Conservation (phyloP, 2,888 invertebrate genomes). For the Bembecia ichneumoniformis region DNA sequence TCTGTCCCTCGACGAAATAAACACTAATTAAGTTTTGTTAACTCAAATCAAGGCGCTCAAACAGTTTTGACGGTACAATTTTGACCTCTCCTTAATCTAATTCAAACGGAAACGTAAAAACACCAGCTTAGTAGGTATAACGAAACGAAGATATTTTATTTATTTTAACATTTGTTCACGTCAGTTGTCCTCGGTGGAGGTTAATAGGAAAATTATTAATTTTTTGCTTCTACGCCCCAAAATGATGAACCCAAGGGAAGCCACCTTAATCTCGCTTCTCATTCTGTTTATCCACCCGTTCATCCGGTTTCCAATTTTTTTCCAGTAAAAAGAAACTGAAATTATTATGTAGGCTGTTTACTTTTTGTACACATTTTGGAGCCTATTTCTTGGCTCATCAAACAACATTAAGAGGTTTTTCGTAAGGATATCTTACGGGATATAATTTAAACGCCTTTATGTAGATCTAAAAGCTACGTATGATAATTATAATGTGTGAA, state of each 20-base stretch:
- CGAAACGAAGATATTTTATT: conserved; percentile 4
- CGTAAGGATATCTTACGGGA: too few species aligned
- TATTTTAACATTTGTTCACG: too few species aligned
- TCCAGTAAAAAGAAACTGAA: not conserved
- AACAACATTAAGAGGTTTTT: too few species aligned
- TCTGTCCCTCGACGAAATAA: conserved; percentile 6
- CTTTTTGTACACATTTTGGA: too few species aligned
- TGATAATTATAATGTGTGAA: too few species aligned
- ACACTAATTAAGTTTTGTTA: conserved; percentile 13
- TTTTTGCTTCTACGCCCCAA: not conserved
- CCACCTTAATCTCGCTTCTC: not conserved
- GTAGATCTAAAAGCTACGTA: too few species aligned
- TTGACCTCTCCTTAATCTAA: conserved; percentile 8
- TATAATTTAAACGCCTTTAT: too few species aligned
- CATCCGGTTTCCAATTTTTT: not conserved
- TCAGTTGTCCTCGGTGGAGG: not conserved
- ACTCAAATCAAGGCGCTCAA: conserved; percentile 4
- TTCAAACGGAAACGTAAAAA: not conserved
- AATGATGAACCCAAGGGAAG: not conserved
- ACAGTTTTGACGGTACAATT: conserved; percentile 3
- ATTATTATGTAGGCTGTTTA: too few species aligned
- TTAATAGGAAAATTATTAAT: not conserved
- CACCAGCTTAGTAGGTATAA: conserved; percentile 15
- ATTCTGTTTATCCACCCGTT: not conserved
- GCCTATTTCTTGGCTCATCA: too few species aligned